A percentile compares a stretch with the other conserved stretches of the same genome.
phyloP scores from a whole-genome alignment of 2,113 vertebrate genomes.

The Stomatorhinus ivindoensis region DNA sequence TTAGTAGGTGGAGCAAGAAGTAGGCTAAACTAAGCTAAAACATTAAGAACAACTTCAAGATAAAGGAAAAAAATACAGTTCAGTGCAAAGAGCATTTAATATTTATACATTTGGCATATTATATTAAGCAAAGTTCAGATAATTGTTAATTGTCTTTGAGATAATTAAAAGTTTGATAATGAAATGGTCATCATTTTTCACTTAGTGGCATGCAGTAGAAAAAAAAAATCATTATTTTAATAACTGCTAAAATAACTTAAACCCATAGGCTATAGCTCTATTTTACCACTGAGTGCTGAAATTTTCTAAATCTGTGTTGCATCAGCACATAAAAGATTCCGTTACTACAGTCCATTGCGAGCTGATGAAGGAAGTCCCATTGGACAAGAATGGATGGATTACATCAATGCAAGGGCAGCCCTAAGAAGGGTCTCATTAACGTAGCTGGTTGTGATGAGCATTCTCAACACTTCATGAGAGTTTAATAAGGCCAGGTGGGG shows the following conservation, averaged over 20 bases:
- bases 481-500: conserved; percentile 1
- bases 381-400: not conserved
- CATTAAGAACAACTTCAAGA: not conserved
- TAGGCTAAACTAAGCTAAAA: not conserved
- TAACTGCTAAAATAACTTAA: not conserved
- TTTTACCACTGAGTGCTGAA: not conserved
- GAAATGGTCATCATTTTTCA: not conserved
- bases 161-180: not conserved
- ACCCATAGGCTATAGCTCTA: not conserved
- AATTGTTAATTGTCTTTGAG: not conserved
- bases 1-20: not conserved
- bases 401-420: not conserved
- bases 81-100: not conserved
- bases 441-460: not conserved
- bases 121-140: not conserved
- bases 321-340: not conserved
- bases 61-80: not conserved
- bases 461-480: not conserved
- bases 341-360: not conserved
- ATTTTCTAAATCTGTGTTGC: not conserved
- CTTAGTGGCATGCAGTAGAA: not conserved
- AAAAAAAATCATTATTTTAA: not conserved
- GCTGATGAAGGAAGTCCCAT: not conserved
- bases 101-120: not conserved
- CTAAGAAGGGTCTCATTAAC: not conserved